Percentiles rank a stretch among this genome's conserved stretches.
phyloP scores from a whole-genome alignment of 2,113 vertebrate species.

The Spea bombifrons region DNA sequence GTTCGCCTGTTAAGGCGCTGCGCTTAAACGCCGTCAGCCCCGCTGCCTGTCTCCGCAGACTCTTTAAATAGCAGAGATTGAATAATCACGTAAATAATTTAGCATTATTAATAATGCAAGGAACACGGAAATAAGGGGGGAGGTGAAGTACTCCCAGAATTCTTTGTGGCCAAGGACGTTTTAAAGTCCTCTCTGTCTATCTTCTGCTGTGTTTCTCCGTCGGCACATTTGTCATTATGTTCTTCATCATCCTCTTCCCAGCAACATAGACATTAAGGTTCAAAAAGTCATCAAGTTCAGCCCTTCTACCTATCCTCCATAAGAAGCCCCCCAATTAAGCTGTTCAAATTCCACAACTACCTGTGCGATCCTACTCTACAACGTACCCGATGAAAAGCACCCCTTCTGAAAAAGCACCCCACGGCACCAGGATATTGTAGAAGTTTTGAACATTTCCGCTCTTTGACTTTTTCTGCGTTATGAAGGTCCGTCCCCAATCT shows the following conservation, averaged over 20 bases:
- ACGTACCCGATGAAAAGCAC: no score
- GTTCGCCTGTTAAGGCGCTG: background rate
- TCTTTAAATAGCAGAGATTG: constrained; percentile 45
- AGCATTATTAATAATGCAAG: constrained; percentile 40
- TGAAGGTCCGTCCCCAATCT: no score
- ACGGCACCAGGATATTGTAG: no score
- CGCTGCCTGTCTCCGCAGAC: constrained; percentile 9
- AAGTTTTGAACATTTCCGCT: no score
- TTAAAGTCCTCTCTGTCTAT: constrained; percentile 14
- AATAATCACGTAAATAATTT: constrained; percentile 47
- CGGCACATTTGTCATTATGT: background rate
- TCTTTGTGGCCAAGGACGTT: constrained; percentile 32
- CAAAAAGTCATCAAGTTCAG: no score
- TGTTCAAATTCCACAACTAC: no score
- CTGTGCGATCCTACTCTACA: no score
- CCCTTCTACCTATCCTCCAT: background rate
- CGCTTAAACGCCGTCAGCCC: background rate
- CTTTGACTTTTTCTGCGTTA: no score
- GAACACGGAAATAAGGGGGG: constrained; percentile 39
- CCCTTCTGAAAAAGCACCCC: no score
- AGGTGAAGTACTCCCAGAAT: constrained; percentile 11
- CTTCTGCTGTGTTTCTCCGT: background rate
- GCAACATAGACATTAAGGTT: no score
- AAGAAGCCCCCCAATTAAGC: no score
- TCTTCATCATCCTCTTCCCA: background rate